Base-by-base conservation (phyloP, 2,113 vertebrate species). In the Acanthisitta chloris region DNA sequence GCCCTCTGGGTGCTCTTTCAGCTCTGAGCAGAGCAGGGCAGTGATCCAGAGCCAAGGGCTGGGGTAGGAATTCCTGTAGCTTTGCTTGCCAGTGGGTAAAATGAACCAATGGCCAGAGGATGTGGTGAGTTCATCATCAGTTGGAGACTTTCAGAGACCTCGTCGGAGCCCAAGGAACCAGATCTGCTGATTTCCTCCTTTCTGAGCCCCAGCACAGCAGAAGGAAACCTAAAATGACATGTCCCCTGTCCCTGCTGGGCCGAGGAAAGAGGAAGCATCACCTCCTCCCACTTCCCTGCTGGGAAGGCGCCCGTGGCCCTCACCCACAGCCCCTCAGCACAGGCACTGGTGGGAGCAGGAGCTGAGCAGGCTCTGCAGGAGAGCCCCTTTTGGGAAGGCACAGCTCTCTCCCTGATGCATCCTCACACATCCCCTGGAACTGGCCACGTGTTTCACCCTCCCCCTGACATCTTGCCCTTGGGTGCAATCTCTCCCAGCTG, bases 181-280 rank as follows among this genome's bases (percentile, higher is more conserved):
- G 79, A 88, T 93, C 80, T 95, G 92, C 91, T 92, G 95, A 94
- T 96, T 96, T 95, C 88, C 81, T 86, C 48, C 80, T 86, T 86
- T 73, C 67, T 5, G 23, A 90, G 42, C 71, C 28, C 54, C 66
- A 25, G 4, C 1, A 1, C 67, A 86, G 88, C 54, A 90, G 92
- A 65, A 88, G 88, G 59, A 96, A 62, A 88, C 54, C 24, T 76
- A 77, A 49, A 93, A 90, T 94, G 88, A 80, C 88, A 76, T 77
- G 81, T 49, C 52, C 33, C 62, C 55, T 26, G 8, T 51, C 48
- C 0, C 1, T 34, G 58, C 61, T 67, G 2, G 3, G 48, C 66
- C 2, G 6, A 17, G 49, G 92, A 97, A 97, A 97, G 96, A 82
- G 94, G 96, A 97, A 97, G 90, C 2, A 0, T 80, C 2, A 0